phyloP scores from a whole-genome alignment of 2,113 vertebrate species.

The Thomomys bottae region DNA sequence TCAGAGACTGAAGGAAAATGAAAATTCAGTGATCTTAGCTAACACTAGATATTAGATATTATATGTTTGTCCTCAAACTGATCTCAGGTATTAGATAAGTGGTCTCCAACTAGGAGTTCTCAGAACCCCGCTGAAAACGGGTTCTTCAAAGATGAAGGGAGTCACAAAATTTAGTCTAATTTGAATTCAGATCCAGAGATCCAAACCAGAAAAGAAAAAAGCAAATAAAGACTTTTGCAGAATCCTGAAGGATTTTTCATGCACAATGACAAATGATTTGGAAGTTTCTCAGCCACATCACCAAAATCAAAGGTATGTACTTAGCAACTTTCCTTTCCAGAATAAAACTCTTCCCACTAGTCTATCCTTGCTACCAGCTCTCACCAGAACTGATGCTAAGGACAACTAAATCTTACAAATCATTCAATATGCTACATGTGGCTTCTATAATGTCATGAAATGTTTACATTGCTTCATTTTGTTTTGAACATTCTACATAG shows the following conservation, averaged over 20 bases:
- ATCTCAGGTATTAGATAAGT: neutral
- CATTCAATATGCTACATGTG: neutral
- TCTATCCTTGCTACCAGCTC: neutral
- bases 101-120: neutral
- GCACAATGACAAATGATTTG: neutral
- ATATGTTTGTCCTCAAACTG: neutral
- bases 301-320: neutral
- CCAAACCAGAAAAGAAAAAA: neutral
- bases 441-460: slow-evolving; percentile 23
- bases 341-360: slow-evolving; percentile 16
- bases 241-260: neutral
- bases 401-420: slow-evolving; percentile 35
- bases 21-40: neutral
- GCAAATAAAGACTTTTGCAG: no score
- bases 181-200: neutral
- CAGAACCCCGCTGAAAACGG: neutral
- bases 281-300: neutral
- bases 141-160: neutral
- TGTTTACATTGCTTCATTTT: slow-evolving; percentile 34
- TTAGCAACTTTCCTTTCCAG: slow-evolving; percentile 8
- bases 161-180: slow-evolving; percentile 13
- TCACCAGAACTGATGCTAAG: neutral
- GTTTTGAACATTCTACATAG: slow-evolving; percentile 6
- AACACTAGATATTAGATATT: neutral
- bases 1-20: neutral